Base-by-base conservation (phyloP, 2,888 invertebrate genomes). In the Sylvicola fuscatus region DNA sequence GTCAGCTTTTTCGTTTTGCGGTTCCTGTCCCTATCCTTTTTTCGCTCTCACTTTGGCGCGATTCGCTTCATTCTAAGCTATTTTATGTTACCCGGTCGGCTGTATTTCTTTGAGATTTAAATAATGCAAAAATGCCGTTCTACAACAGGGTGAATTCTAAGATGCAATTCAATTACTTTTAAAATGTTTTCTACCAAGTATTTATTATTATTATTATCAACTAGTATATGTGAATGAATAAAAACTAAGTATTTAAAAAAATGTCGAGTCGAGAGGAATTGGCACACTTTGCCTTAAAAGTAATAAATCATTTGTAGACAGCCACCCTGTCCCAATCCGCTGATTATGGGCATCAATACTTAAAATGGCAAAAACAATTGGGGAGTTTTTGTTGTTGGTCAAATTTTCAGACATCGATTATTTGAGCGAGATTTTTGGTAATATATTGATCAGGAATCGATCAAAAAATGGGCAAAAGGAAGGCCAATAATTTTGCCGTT, bases 91-190 rank as follows among this genome's bases (percentile, higher is more conserved):
- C 5, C 21, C 21, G 8, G 36, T 38, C 14, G 31, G 37, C 31
- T 38, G 37, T 39, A 38, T 40, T 38, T 41, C 36, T 41, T 36
- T 36, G 41, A 44, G 40, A 41, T 43, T 43, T 42, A 44, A 44
- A 43, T 42, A 43, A 45, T 45, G 44, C 44, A 45, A 44, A 45
- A 45, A 45, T 45, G 44, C 41, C 42, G 45, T 44, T 41, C 26
- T 21, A 34, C 28, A 37, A 32, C 36, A 34, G 34, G 34, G 34
- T 34, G 34, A 26, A 21, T 21, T 4, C 5, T 4, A 21, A 21
- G 21, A n/a, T n/a, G n/a, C n/a, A n/a, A n/a, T n/a, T n/a, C n/a
- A n/a, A n/a, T n/a, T n/a, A n/a, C n/a, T n/a, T n/a, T n/a, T n/a
- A n/a, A n/a, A n/a, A n/a, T n/a, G n/a, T n/a, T n/a, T n/a, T n/a